Percentiles rank a stretch among this genome's conserved stretches.
phyloP scores from a whole-genome alignment of 2,888 invertebrate genomes.

The Cephus sareptanus region DNA sequence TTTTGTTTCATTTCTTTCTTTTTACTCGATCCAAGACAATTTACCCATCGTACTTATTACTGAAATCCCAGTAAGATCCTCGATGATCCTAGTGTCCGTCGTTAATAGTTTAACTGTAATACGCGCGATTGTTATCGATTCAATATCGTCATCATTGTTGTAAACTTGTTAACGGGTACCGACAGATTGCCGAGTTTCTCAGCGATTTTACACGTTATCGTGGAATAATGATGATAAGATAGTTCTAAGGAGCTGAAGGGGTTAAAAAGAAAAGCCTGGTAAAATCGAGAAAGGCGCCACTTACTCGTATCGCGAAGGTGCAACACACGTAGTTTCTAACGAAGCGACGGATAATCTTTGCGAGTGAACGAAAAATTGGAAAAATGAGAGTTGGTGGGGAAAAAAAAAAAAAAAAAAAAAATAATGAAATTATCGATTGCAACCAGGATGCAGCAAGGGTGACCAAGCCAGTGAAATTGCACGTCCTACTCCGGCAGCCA shows the following conservation, averaged over 20 bases:
- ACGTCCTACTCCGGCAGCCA: background rate
- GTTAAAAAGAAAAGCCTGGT: background rate
- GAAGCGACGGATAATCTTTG: background rate
- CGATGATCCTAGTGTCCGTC: background rate
- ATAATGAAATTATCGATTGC: background rate
- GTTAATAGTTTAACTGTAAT: background rate
- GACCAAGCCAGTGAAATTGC: background rate
- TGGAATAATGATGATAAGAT: slow-evolving; percentile 54
- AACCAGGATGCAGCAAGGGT: background rate
- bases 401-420: background rate
- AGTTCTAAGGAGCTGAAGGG: background rate
- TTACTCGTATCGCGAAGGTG: slow-evolving; percentile 17
- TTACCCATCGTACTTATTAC: background rate
- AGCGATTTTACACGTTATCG: slow-evolving; percentile 51
- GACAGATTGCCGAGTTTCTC: slow-evolving; percentile 23
- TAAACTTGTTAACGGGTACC: slow-evolving; percentile 11
- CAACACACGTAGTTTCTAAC: background rate
- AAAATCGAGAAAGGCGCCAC: slow-evolving; percentile 10
- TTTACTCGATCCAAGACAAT: background rate
- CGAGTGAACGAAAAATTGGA: background rate
- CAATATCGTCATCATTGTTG: slow-evolving; percentile 39
- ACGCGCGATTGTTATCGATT: slow-evolving; percentile 36
- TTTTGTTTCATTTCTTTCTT: background rate
- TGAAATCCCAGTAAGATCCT: background rate
- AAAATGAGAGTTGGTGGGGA: background rate